Evolutionary conservation across 2,113 vertebrate genomes (phyloP).

Genomic region (Phylloscopus whistleri): DNA sequence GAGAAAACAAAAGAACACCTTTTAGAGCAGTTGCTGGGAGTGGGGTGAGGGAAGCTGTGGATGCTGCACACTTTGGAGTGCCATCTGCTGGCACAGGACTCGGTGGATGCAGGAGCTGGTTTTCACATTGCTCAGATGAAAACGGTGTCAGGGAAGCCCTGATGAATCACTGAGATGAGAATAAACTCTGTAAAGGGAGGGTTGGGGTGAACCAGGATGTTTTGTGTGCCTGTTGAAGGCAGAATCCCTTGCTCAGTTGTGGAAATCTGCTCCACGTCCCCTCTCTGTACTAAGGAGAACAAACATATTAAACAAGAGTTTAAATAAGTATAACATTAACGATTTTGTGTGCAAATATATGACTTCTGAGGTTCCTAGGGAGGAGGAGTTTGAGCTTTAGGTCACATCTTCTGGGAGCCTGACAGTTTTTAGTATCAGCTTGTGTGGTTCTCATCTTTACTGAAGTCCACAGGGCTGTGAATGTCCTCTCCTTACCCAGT

Average conservation of each 20-base stretch:
- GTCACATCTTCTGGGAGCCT: background rate
- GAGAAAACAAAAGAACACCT: background rate
- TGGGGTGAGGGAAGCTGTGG: background rate
- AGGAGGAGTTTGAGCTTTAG: background rate
- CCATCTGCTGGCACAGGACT: constrained; percentile 45
- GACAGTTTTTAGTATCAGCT: background rate
- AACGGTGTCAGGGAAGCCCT: background rate
- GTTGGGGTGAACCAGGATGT: background rate
- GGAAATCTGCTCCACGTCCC: background rate
- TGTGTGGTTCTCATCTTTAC: background rate
- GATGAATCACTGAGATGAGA: background rate
- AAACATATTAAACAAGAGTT: background rate
- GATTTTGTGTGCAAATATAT: background rate
- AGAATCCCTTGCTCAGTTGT: background rate
- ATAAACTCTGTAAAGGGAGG: background rate
- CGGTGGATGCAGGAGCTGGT: background rate
- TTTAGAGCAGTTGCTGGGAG: background rate
- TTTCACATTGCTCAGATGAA: background rate
- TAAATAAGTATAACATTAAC: background rate
- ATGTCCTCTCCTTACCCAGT: background rate
- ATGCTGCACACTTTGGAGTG: background rate
- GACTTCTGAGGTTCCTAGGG: background rate
- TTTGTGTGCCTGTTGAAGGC: background rate
- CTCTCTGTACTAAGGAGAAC: background rate
- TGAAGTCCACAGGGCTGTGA: background rate